A percentile compares a stretch with the other conserved stretches of the same genome.
These are phyloP conservation scores for Xenops minutus DNA, from an alignment of 2,797 vertebrate species.

Conservation along the genomic window DNA sequence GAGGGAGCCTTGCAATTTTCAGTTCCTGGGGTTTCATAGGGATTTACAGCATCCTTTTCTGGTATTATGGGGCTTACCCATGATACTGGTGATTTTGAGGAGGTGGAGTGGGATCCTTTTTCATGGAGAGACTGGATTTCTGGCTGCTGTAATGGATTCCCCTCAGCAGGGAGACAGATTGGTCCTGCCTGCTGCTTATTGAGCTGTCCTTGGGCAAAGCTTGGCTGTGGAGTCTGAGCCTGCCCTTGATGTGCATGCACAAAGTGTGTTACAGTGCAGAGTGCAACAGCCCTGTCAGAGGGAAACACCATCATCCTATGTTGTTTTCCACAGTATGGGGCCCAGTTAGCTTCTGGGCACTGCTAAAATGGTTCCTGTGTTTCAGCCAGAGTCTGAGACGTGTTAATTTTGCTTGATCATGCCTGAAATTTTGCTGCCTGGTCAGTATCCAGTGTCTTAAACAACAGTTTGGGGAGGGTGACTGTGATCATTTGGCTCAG, in stretches of 20 bases:
- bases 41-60: background rate
- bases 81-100: background rate
- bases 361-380: background rate
- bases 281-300: background rate
- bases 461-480: background rate
- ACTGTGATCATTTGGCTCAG: background rate
- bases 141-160: background rate
- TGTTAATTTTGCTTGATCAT: background rate
- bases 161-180: background rate
- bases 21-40: background rate
- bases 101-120: background rate
- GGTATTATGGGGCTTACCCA: accelerated
- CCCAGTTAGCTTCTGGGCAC: accelerated
- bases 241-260: background rate
- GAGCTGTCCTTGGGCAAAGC: background rate
- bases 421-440: background rate
- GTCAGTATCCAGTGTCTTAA: background rate
- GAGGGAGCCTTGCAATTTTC: background rate
- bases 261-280: background rate
- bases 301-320: accelerated
- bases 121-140: background rate
- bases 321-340: background rate
- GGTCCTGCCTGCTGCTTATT: background rate
- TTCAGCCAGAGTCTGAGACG: accelerated
- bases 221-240: background rate